Conservation (phyloP, 2,797 vertebrate species). For the Falco biarmicus region DNA sequence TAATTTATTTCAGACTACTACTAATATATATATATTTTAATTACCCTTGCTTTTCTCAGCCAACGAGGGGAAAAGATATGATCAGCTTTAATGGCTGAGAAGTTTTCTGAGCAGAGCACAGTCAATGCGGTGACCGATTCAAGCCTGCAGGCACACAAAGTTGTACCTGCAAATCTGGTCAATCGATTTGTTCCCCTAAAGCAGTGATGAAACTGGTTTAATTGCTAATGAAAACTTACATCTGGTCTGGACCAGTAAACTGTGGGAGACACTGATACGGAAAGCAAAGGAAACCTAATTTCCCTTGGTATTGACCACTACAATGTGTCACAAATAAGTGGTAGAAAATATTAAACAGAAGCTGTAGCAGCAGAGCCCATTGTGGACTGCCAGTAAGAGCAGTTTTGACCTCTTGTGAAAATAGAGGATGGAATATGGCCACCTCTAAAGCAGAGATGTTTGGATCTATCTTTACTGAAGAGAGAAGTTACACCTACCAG, state of each 20-base stretch:
- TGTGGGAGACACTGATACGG: neutral
- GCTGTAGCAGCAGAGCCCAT: neutral
- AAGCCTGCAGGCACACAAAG: neutral
- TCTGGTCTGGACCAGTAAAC: neutral
- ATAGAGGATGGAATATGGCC: neutral
- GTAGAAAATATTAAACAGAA: neutral
- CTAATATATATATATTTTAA: neutral
- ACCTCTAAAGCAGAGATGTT: neutral
- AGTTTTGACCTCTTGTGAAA: neutral
- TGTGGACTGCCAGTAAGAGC: neutral
- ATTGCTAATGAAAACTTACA: neutral
- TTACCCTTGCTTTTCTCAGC: neutral
- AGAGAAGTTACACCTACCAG: neutral
- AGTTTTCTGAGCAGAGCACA: neutral
- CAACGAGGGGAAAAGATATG: neutral
- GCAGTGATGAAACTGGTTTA: neutral
- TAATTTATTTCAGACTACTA: neutral
- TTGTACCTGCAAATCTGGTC: neutral
- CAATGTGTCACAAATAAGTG: neutral
- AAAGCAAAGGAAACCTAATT: slow-evolving; percentile 1
- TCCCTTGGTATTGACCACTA: neutral
- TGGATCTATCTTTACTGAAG: neutral
- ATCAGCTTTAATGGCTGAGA: neutral
- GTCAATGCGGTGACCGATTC: neutral
- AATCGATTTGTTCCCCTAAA: neutral